Percentiles rank a stretch among this genome's conserved stretches.
Conservation (phyloP, 2,113 vertebrate genomes). For the Brachypodius melanocephalos region DNA sequence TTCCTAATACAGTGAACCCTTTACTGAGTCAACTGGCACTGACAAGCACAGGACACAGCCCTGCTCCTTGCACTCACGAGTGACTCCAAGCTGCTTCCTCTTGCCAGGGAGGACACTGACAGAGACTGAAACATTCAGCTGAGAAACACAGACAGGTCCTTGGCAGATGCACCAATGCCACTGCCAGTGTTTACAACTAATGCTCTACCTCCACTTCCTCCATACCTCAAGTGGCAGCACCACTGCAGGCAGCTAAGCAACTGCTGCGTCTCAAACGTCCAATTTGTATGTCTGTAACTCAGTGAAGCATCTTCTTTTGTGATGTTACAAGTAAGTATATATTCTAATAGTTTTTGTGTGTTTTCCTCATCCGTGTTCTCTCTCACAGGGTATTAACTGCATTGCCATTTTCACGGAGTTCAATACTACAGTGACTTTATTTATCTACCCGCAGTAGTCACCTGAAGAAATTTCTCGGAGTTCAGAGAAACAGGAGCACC, state of each 20-base stretch:
- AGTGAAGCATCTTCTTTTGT: not conserved
- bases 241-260: not conserved
- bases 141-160: not conserved
- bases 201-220: not conserved
- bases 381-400: not conserved
- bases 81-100: not conserved
- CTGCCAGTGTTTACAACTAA: fast-evolving
- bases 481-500: not conserved
- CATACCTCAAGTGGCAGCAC: not conserved
- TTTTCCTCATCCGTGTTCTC: not conserved
- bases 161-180: not conserved
- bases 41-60: not conserved
- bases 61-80: not conserved
- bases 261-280: not conserved
- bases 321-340: not conserved
- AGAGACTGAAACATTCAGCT: not conserved
- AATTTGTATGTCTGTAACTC: not conserved
- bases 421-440: not conserved
- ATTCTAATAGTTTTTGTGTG: not conserved
- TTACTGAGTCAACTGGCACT: not conserved
- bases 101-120: not conserved
- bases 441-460: not conserved
- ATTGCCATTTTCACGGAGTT: not conserved
- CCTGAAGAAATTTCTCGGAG: not conserved
- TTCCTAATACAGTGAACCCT: not conserved